Percentiles rank a stretch among this genome's conserved stretches.
phyloP scores from a whole-genome alignment of 2,888 invertebrate genomes.

The Gastrophysa polygoni region DNA sequence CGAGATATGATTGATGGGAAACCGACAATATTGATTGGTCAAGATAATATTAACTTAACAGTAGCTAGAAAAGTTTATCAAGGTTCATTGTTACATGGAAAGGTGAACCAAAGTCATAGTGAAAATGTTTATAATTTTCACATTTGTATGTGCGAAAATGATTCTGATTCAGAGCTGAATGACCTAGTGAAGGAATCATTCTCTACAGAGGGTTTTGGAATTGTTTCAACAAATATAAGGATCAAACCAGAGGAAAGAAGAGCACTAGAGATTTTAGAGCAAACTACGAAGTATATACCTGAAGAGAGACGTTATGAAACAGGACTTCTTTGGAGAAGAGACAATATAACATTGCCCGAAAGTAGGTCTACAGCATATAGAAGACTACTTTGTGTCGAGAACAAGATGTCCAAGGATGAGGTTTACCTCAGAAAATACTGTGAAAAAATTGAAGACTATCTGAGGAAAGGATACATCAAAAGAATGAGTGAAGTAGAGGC shows the following conservation, averaged over 20 bases:
- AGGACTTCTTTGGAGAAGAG: background rate
- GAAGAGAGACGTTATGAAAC: conserved; percentile 1
- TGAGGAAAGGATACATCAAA: no score
- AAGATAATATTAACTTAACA: background rate
- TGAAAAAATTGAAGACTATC: no score
- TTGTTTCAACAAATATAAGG: background rate
- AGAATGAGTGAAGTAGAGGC: no score
- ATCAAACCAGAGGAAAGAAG: background rate
- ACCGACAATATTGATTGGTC: background rate
- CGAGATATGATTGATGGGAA: background rate
- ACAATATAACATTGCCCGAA: background rate
- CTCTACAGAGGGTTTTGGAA: background rate
- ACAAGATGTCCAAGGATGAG: background rate
- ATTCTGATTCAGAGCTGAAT: background rate
- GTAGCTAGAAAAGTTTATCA: background rate
- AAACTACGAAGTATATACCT: background rate
- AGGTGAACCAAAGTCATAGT: background rate
- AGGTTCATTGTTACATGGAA: background rate
- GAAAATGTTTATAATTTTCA: background rate
- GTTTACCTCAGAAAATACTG: no score
- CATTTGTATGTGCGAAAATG: background rate
- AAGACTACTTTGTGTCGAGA: background rate
- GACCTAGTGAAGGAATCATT: background rate
- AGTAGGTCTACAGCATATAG: background rate
- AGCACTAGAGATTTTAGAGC: background rate